These are phyloP conservation scores for Mus pahari DNA, from an alignment of 2,113 vertebrate genomes.

Conservation along the genomic window DNA sequence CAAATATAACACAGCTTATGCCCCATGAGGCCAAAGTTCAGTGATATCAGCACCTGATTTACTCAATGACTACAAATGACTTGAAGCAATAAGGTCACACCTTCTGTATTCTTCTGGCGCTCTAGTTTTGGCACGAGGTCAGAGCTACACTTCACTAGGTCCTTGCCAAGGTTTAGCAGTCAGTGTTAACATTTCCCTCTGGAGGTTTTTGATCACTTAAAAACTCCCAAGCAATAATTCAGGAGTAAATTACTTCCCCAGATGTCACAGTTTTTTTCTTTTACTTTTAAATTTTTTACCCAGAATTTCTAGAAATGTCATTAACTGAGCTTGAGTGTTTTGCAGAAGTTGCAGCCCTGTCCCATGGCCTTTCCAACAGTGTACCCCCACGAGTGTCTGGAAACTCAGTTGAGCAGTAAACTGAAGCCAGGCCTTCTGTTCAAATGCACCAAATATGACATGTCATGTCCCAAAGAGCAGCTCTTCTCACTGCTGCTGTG, in stretches of 20 bases:
- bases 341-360: neutral
- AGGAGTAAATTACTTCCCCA: constrained; percentile 46
- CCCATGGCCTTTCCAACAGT: constrained; percentile 3
- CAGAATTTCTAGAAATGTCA: constrained; percentile 52
- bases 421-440: constrained; percentile 56
- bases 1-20: neutral
- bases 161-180: neutral
- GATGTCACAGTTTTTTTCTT: neutral
- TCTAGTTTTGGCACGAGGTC: neutral
- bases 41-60: neutral
- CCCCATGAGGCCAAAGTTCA: neutral
- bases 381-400: neutral
- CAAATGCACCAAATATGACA: neutral
- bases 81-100: neutral
- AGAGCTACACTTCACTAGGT: neutral
- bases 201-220: neutral
- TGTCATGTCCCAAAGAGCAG: neutral
- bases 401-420: constrained; percentile 27
- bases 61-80: neutral
- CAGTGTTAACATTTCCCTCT: neutral
- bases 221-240: constrained; percentile 51
- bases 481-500: neutral
- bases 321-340: constrained; percentile 53
- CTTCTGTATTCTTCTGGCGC: neutral
- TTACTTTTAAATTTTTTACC: neutral